phyloP scores from a whole-genome alignment of 2,797 vertebrate species.

The Apogon hyalosoma region DNA sequence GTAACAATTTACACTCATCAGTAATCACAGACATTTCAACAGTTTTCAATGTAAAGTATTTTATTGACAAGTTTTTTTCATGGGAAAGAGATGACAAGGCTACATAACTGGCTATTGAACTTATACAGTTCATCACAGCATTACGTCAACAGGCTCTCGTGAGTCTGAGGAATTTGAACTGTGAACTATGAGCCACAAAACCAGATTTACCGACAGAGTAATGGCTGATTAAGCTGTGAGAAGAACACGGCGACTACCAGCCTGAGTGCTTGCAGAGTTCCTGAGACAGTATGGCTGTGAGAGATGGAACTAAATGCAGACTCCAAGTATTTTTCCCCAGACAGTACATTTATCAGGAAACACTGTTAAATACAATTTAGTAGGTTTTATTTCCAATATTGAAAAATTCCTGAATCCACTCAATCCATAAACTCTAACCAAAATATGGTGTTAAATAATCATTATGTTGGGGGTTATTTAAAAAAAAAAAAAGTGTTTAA shows the following conservation, averaged over 20 bases:
- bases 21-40: slow-evolving; percentile 5
- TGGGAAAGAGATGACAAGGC: slow-evolving; percentile 23
- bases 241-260: slow-evolving; percentile 10
- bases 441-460: neutral
- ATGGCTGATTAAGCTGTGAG: slow-evolving; percentile 21
- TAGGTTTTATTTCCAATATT: neutral
- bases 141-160: slow-evolving; percentile 12
- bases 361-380: too few relatives aligned
- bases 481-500: too few relatives aligned
- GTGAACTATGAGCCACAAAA: slow-evolving; percentile 16
- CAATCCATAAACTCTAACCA: neutral
- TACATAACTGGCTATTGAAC: slow-evolving; percentile 35
- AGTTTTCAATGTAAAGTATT: slow-evolving; percentile 42
- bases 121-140: slow-evolving; percentile 26
- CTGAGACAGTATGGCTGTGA: slow-evolving; percentile 63
- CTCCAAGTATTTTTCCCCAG: slow-evolving; percentile 12
- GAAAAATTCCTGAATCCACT: neutral
- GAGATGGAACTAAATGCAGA: slow-evolving; percentile 21
- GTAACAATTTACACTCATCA: too few relatives aligned
- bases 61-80: slow-evolving; percentile 57
- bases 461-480: neutral
- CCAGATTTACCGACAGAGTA: slow-evolving; percentile 7
- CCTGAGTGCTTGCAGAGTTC: slow-evolving; percentile 53
- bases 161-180: slow-evolving; percentile 13
- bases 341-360: neutral